Evolutionary conservation across 2,888 invertebrate species (phyloP), one percentile per base, ranked within the genome.

Genomic region (Aphidius colemani): DNA sequence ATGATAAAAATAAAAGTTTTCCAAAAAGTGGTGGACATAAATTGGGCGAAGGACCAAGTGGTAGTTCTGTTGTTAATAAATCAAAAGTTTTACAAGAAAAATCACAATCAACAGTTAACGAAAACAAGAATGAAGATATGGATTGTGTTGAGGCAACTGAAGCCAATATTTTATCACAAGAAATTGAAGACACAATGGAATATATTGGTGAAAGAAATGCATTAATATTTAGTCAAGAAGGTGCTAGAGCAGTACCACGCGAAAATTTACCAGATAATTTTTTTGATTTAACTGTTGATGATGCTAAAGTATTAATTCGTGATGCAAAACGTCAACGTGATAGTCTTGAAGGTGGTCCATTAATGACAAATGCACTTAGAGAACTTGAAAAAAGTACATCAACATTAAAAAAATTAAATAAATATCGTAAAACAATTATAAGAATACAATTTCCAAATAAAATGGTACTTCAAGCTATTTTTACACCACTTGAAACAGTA

Each of bases 401-500:
- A 66, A 82, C 86, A 67, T 78, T 89, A 59, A 83, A 84, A 59
- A 87, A 86, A 74, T 81, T 91, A 43, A 86, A 88, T 61, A 86
- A 86, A 70, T 95, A 94, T 82, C 89, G 89, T 73, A 87, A 89
- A 76, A 89, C 90, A 56, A 89, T 95, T 8, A 89, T 97, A 53
- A 85, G 96, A 62, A 84, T 97, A 67, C 91, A 93, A 77, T 96
- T 97, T 81, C 95, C 95, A 3, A 91, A 95, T 82, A 88, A 90
- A 60, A 85, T 90, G 53, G 92, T 96, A 49, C 85, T 97, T 39
- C 97, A 97, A 83, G 96, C 92, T 9, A 86, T 91, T 49, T 97
- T 97, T 77, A 85, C 86, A 69, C 92, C 95, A 2, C 84, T 86
- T 9, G 92, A 96, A 79, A 90, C 88, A 6, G 85, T 96, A 44